Evolutionary conservation across 2,888 invertebrate species (phyloP).

Genomic region (Ormyrus nitidulus): DNA sequence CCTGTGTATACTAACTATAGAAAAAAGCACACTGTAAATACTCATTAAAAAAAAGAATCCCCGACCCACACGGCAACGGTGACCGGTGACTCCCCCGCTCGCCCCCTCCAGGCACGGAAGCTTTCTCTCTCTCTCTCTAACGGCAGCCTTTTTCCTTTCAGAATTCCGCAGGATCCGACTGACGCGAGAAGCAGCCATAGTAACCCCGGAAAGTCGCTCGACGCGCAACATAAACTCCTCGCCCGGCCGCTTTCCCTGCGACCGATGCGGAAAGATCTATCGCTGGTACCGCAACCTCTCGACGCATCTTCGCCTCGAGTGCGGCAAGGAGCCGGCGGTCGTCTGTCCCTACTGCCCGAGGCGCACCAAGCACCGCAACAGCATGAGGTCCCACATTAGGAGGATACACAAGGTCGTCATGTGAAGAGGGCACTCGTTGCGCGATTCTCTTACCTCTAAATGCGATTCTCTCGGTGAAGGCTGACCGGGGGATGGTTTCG

Average conservation of each 20-base stretch:
- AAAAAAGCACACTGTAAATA: no score
- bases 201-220: not conserved
- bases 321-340: slow-evolving; percentile 79
- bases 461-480: no score
- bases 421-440: no score
- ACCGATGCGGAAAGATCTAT: slow-evolving; percentile 78
- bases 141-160: slow-evolving; percentile 37
- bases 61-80: no score
- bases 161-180: slow-evolving; percentile 27
- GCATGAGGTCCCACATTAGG: slow-evolving; percentile 76
- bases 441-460: no score
- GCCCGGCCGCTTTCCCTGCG: slow-evolving; percentile 74
- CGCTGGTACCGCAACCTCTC: slow-evolving; percentile 79
- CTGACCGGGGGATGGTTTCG: not conserved
- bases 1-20: no score
- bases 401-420: slow-evolving; percentile 66
- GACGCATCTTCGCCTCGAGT: slow-evolving; percentile 79
- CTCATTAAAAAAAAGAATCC: no score
- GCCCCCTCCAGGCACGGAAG: no score
- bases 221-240: slow-evolving; percentile 41
- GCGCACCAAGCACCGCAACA: slow-evolving; percentile 77
- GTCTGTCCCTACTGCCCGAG: slow-evolving; percentile 77
- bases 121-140: no score
- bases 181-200: not conserved
- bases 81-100: no score